Evolutionary conservation across 2,888 invertebrate genomes (phyloP).

Genomic region (Netelia melanura): DNA sequence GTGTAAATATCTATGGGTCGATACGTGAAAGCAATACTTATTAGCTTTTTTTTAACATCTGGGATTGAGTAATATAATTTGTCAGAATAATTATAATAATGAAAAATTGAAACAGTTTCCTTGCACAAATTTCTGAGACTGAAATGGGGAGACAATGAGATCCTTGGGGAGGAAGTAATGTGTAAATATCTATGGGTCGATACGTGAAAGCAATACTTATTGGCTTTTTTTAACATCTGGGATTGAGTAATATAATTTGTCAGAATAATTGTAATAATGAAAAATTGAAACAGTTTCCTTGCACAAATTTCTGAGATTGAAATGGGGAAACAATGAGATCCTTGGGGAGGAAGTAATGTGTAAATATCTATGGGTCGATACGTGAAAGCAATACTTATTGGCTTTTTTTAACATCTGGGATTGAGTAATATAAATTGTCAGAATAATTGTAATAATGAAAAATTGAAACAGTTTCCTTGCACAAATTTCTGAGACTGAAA

Average conservation of each 20-base stretch:
- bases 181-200: background rate
- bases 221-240: background rate
- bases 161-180: background rate
- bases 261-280: no score
- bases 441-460: conserved; percentile 31
- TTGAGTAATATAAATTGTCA: background rate
- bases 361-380: no score
- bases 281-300: no score
- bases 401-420: background rate
- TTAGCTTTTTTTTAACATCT: no score
- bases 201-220: conserved; percentile 47
- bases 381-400: background rate
- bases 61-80: no score
- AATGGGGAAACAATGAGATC: no score
- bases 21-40: conserved; percentile 40
- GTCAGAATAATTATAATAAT: conserved; percentile 25
- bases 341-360: no score
- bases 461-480: background rate
- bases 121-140: background rate
- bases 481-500: conserved; percentile 4
- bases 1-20: background rate
- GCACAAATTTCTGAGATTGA: no score
- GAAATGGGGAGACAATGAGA: conserved; percentile 35
- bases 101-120: background rate
- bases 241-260: no score